These are phyloP conservation scores for Crotalus tigris DNA, from an alignment of 2,113 vertebrate genomes.

Conservation along the genomic window DNA sequence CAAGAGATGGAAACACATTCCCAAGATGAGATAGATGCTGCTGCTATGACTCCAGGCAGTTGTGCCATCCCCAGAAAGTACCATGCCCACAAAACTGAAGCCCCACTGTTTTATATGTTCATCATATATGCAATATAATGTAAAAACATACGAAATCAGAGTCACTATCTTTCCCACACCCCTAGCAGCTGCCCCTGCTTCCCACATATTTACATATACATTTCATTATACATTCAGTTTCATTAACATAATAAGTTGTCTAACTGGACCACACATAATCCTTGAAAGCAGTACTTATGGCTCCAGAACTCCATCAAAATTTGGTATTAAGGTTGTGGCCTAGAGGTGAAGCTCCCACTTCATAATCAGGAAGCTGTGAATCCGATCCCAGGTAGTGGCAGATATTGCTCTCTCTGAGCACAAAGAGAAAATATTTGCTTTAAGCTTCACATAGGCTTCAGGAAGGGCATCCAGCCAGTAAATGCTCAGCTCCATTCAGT, in stretches of 20 bases:
- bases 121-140: neutral
- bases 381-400: neutral
- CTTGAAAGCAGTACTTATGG: neutral
- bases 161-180: neutral
- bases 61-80: conserved; percentile 33
- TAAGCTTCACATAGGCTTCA: neutral
- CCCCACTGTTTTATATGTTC: neutral
- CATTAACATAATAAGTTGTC: neutral
- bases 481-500: neutral
- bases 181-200: neutral
- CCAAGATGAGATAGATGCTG: conserved; percentile 38
- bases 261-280: neutral
- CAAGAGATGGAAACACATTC: conserved; percentile 47
- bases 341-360: neutral
- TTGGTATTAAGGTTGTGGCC: neutral
- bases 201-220: neutral
- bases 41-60: conserved; percentile 52
- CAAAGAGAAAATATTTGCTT: neutral
- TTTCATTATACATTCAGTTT: neutral
- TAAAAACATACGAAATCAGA: neutral
- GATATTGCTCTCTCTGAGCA: neutral
- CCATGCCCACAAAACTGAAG: neutral
- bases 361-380: neutral
- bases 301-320: neutral
- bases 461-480: neutral